Conservation (phyloP, 2,113 vertebrate species). For the Chinchilla lanigera region DNA sequence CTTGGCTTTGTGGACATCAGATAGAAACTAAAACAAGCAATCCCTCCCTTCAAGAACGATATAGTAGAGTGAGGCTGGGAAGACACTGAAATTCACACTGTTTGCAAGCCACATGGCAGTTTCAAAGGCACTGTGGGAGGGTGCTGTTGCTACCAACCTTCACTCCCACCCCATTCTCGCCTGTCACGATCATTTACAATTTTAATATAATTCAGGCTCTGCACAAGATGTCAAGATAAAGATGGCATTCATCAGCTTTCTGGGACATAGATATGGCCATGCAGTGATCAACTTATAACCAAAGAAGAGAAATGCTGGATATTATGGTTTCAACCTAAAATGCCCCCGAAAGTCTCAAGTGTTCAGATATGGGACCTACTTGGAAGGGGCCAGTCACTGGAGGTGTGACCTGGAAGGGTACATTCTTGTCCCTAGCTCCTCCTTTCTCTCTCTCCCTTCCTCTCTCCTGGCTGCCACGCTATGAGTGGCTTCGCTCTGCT, state of each 20-base stretch:
- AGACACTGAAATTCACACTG: neutral
- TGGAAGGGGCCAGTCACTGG: too few species aligned
- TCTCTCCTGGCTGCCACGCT: neutral
- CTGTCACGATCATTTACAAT: neutral
- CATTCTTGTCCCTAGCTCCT: neutral
- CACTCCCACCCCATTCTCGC: neutral
- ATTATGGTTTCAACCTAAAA: neutral
- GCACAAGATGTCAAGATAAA: neutral
- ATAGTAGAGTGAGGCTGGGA: neutral
- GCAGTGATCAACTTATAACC: neutral
- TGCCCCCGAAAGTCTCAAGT: neutral
- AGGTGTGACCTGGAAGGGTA: neutral
- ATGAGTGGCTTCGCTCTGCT: neutral
- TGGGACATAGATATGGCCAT: neutral
- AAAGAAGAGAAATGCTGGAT: neutral
- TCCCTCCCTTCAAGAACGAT: neutral
- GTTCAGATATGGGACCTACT: neutral
- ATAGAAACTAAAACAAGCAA: neutral
- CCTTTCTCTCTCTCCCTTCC: too few species aligned
- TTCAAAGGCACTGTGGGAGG: neutral
- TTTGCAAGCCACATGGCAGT: neutral
- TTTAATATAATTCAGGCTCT: neutral
- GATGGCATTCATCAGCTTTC: too few species aligned
- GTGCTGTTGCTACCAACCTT: neutral
- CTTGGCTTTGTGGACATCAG: neutral